Evolutionary conservation across 2,888 invertebrate genomes (phyloP).

Genomic region (Eilema griseolum): DNA sequence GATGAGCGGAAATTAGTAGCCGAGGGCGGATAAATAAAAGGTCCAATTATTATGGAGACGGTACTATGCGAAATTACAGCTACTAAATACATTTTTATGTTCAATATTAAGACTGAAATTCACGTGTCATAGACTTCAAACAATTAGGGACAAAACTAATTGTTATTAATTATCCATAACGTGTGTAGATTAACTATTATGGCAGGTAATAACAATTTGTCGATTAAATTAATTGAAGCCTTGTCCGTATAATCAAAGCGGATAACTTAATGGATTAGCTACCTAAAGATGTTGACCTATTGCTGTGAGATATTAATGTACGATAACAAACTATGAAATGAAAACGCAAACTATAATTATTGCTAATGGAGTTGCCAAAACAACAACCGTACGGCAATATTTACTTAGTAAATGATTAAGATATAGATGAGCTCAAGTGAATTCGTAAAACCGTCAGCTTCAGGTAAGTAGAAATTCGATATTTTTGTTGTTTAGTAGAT

Average conservation of each 20-base stretch:
- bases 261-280: neutral
- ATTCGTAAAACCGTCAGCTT: too few species aligned
- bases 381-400: too few species aligned
- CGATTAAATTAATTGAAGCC: slow-evolving; percentile 3
- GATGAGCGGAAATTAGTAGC: neutral
- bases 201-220: slow-evolving; percentile 13
- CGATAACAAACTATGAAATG: too few species aligned
- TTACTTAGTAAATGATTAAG: too few species aligned
- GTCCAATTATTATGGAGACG: neutral
- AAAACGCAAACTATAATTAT: too few species aligned
- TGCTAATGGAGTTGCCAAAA: too few species aligned
- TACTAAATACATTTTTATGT: neutral
- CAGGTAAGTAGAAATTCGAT: too few species aligned
- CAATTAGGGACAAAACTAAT: slow-evolving; percentile 55
- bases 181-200: slow-evolving; percentile 28
- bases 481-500: too few species aligned
- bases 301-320: neutral
- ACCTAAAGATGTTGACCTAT: neutral
- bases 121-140: slow-evolving; percentile 55
- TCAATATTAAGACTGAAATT: slow-evolving; percentile 21
- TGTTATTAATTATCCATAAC: slow-evolving; percentile 58
- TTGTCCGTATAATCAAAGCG: neutral
- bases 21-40: neutral
- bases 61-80: neutral
- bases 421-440: too few species aligned